A percentile compares a stretch with the other conserved stretches of the same genome.
Conservation (phyloP, 2,113 vertebrate genomes). For the Lepisosteus oculatus region DNA sequence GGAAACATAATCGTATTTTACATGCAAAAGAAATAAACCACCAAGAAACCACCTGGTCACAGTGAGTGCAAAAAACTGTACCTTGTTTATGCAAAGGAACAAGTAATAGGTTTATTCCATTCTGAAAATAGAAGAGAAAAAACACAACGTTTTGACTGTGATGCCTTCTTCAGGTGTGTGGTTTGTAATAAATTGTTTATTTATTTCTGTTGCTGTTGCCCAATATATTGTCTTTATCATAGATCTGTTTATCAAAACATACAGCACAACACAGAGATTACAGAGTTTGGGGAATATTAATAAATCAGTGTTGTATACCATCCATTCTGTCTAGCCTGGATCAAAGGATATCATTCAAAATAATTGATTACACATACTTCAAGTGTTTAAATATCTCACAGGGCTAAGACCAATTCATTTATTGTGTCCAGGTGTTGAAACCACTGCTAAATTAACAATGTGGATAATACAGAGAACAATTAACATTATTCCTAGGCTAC, state of each 20-base stretch:
- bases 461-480: not conserved
- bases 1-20: too few relatives aligned
- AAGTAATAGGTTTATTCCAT: too few relatives aligned
- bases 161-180: too few relatives aligned
- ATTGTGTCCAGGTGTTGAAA: not conserved
- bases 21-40: too few relatives aligned
- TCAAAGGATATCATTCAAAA: not conserved
- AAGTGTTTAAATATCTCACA: not conserved
- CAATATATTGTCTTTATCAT: conserved; percentile 1
- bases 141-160: too few relatives aligned
- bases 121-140: too few relatives aligned
- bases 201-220: not conserved
- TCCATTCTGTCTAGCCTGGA: not conserved
- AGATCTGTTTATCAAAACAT: conserved; percentile 7
- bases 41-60: too few relatives aligned
- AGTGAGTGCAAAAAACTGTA: too few relatives aligned
- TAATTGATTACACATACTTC: not conserved
- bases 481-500: not conserved
- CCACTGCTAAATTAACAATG: not conserved
- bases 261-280: not conserved
- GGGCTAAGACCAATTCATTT: not conserved
- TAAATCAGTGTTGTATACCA: conserved; percentile 1
- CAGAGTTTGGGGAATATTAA: not conserved
- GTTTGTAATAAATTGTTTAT: not conserved
- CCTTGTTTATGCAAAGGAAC: too few relatives aligned